These are phyloP conservation scores for Apotomis capreana DNA, from an alignment of 2,888 invertebrate genomes.

Conservation along the genomic window DNA sequence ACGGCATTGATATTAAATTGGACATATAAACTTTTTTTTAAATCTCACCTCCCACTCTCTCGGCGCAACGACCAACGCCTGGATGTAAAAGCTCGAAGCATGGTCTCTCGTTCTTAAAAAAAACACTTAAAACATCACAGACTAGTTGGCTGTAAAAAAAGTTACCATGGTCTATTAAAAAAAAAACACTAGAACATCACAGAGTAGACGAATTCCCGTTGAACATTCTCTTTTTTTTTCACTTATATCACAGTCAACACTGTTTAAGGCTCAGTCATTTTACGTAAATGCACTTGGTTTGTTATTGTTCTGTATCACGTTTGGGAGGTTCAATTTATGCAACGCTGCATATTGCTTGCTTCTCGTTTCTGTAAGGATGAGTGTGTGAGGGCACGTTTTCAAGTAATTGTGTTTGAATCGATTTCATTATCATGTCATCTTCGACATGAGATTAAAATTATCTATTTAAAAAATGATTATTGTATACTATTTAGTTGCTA, in stretches of 20 bases:
- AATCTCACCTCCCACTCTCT: conserved; percentile 77
- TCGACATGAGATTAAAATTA: too few species aligned
- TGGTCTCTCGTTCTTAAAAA: conserved; percentile 47
- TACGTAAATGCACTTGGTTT: conserved; percentile 37
- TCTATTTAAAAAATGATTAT: too few species aligned
- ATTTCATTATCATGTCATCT: background rate
- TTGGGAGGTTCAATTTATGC: conserved; percentile 6
- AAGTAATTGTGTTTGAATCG: background rate
- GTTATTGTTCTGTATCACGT: conserved; percentile 35
- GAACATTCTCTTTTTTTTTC: conserved; percentile 45
- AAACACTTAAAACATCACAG: conserved; percentile 47
- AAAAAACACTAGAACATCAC: conserved; percentile 10
- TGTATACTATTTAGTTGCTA: too few species aligned
- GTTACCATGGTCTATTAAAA: conserved; percentile 64
- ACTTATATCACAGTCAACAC: conserved; percentile 40
- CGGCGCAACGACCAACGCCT: conserved; percentile 78
- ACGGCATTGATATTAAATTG: too few species aligned
- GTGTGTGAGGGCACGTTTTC: conserved; percentile 9
- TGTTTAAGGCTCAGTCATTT: conserved; percentile 29
- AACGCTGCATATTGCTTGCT: background rate
- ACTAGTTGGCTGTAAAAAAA: conserved; percentile 65
- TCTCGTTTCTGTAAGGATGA: background rate
- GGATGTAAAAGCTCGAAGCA: conserved; percentile 77
- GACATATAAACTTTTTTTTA: background rate
- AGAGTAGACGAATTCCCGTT: too few species aligned